Evolutionary conservation across 2,888 invertebrate genomes (phyloP), one percentile per base, ranked within the genome.

Genomic region (Eulithis prunata): DNA sequence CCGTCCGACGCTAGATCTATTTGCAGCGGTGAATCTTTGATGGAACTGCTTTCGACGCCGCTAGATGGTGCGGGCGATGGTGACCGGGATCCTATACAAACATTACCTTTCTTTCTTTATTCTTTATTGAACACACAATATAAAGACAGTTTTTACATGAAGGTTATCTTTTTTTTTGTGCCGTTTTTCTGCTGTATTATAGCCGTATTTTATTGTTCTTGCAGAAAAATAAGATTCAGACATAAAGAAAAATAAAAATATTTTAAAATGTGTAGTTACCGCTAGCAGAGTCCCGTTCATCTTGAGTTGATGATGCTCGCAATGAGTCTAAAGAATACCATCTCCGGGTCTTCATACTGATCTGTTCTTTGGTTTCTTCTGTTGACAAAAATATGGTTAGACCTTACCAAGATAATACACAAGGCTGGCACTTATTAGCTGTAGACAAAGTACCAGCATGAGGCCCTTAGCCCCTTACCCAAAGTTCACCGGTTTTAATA

Each of bases 31-130:
- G 97, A 80, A 70, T 93, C 93, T 85, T 97, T 97, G 77, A 96
- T 95, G 0, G 96, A 96, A 77, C 95, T 96, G 82, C 96, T 97
- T 84, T 98, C 98, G 10, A 98, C 95, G 10, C 97, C 97, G 81
- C 97, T 97, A 63, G 97, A 97, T 0, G 97, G 97, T 10, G 97
- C 97, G 0, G 98, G 98, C 8, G 97, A 97, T 0, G 98, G 97
- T 11, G 97, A 97, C 21, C 97, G 94, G 0, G 97, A 96, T 1
- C 95, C 94, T 91, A 92, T 85, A 72, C 8, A 21, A 49, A 49
- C 49, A 49, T 49, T 10, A 49, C 11, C 2, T 8, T 14, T 14
- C 32, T 32, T 5, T 32, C 6, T 5, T 32, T 32, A 32, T 32
- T 32, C 32, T 32, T 32, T 21, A 21, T 21, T 21, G 21, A 21